Conservation (phyloP, 2,113 vertebrate species). For the Nettapus auritus region DNA sequence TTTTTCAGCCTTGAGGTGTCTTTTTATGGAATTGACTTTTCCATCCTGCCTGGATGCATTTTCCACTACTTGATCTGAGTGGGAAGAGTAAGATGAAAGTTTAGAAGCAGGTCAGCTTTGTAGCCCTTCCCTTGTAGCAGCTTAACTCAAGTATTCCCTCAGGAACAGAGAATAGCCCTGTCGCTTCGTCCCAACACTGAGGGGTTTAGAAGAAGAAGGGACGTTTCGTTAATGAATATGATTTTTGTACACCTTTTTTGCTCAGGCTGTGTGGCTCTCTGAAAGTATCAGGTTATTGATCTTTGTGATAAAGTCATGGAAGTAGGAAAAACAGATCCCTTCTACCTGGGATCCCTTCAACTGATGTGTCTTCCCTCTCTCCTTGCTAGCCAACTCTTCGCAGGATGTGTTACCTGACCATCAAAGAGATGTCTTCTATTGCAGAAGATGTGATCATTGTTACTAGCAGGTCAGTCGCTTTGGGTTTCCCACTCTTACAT, state of each 20-base stretch:
- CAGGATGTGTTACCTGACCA: slow-evolving; percentile 98
- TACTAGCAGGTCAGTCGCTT: slow-evolving; percentile 89
- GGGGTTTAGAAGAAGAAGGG: background rate
- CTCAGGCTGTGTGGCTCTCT: background rate
- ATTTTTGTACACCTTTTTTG: background rate
- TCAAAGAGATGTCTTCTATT: slow-evolving; percentile 98
- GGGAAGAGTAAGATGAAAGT: background rate
- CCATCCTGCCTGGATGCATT: background rate
- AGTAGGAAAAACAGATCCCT: background rate
- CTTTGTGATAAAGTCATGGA: background rate
- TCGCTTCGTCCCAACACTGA: background rate
- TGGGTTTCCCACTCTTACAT: background rate
- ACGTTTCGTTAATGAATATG: background rate
- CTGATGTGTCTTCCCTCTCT: background rate
- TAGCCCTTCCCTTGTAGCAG: background rate
- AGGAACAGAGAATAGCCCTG: background rate
- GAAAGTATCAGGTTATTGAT: background rate
- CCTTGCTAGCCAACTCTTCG: slow-evolving; percentile 84
- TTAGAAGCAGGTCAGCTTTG: background rate
- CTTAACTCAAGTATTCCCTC: background rate
- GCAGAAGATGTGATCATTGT: slow-evolving; percentile 99
- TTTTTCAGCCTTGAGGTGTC: background rate
- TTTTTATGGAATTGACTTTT: background rate
- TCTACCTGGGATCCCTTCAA: background rate
- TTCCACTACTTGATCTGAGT: background rate